A percentile compares a stretch with the other conserved stretches of the same genome.
Evolutionary conservation across 2,888 invertebrate species (phyloP).

Genomic region (Nemoura dubitans): DNA sequence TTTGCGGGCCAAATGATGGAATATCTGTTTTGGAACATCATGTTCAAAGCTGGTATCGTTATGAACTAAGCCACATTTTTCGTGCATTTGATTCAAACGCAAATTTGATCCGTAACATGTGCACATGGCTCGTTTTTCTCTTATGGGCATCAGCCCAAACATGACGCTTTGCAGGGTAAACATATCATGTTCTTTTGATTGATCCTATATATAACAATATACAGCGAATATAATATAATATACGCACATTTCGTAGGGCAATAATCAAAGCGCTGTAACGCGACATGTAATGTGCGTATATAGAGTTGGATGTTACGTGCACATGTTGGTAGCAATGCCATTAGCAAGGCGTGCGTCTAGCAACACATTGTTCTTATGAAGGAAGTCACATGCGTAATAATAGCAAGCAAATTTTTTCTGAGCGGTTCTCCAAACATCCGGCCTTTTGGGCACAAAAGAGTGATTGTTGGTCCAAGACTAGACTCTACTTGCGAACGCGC

Average conservation of each 20-base stretch:
- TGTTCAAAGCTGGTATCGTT: background rate
- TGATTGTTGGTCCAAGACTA: background rate
- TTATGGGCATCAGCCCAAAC: background rate
- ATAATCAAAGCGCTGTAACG: background rate
- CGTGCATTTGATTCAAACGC: background rate
- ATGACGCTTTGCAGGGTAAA: background rate
- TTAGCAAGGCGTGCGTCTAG: background rate
- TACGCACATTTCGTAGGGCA: background rate
- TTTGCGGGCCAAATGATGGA: background rate
- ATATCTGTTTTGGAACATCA: background rate
- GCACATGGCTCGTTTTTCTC: background rate
- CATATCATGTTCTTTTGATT: background rate
- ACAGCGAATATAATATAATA: background rate
- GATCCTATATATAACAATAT: background rate
- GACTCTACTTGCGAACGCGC: background rate
- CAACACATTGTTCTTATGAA: slow-evolving; percentile 7
- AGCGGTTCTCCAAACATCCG: background rate
- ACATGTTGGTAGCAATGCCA: background rate
- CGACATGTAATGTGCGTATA: background rate
- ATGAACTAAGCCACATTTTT: background rate
- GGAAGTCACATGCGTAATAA: background rate
- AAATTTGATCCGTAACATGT: background rate
- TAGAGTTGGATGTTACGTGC: background rate
- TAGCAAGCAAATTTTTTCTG: background rate
- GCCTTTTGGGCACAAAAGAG: background rate